Percentiles rank a stretch among this genome's conserved stretches.
These are phyloP conservation scores for Drosophila engyochracea DNA, from an alignment of 2,888 invertebrate species.

Conservation along the genomic window DNA sequence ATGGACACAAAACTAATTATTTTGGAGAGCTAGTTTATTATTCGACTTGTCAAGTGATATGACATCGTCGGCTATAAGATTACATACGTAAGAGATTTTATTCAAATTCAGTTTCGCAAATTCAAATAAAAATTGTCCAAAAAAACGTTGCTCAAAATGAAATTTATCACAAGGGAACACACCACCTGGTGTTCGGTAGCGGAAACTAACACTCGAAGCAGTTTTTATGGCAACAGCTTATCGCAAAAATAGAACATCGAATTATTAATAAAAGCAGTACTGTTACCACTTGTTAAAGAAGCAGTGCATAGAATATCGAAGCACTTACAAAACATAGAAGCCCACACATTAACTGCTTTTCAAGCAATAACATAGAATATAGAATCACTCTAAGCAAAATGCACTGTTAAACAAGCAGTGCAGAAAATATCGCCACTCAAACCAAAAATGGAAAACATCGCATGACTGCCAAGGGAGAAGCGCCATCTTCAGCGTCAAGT, in stretches of 20 bases:
- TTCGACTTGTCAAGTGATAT: neutral
- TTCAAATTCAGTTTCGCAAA: neutral
- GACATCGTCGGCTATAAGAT: neutral
- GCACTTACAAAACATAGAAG: neutral
- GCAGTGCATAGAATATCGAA: neutral
- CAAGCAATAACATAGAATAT: neutral
- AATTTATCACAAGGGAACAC: neutral
- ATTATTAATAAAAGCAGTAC: neutral
- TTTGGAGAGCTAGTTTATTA: no score
- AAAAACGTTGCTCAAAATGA: neutral
- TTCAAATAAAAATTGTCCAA: neutral
- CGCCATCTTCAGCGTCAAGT: neutral
- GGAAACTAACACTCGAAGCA: neutral
- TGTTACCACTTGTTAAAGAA: neutral
- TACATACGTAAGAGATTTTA: neutral
- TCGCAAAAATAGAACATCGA: neutral
- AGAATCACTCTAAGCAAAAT: neutral
- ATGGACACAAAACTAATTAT: neutral
- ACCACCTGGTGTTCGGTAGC: conserved; percentile 5
- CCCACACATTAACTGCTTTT: neutral
- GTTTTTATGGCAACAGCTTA: conserved; percentile 6
- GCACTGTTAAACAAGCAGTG: neutral
- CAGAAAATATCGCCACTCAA: neutral
- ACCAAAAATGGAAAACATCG: neutral
- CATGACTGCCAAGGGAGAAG: neutral